These are phyloP conservation scores for Pseudorasbora parva DNA, from an alignment of 2,113 vertebrate species.

Conservation along the genomic window DNA sequence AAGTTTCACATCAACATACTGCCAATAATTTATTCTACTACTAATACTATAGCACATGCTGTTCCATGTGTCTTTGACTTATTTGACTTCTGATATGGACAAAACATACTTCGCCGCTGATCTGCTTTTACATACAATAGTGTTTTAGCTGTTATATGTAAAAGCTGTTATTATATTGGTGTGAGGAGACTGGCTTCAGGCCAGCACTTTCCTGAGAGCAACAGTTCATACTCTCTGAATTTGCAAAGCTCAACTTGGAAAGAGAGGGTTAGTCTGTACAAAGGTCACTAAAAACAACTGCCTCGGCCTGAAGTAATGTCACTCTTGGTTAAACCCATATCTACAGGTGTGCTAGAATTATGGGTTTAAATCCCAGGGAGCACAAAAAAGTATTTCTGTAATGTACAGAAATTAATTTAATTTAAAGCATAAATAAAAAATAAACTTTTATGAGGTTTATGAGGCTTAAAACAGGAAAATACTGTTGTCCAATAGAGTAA, in stretches of 20 bases:
- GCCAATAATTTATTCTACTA: no score
- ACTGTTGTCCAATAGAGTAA: no score
- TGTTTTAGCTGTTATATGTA: neutral
- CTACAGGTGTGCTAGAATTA: neutral
- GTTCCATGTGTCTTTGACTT: neutral
- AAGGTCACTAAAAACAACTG: constrained; percentile 45
- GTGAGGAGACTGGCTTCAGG: neutral
- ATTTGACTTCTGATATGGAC: neutral
- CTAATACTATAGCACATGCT: neutral
- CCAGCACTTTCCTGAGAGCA: constrained; percentile 11
- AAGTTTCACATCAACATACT: neutral
- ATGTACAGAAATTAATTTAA: no score
- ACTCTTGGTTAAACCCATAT: neutral
- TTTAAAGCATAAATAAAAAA: no score
- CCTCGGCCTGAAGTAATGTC: neutral
- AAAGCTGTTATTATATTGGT: neutral
- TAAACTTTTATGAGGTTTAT: no score
- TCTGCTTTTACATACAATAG: no score
- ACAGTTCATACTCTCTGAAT: constrained; percentile 31
- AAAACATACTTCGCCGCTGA: neutral
- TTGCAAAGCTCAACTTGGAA: neutral
- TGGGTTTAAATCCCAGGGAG: neutral
- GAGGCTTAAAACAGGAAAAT: no score
- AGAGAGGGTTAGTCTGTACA: constrained; percentile 57
- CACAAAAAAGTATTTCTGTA: no score